phyloP scores from a whole-genome alignment of 2,888 invertebrate species.

The Ophion obscuratus region DNA sequence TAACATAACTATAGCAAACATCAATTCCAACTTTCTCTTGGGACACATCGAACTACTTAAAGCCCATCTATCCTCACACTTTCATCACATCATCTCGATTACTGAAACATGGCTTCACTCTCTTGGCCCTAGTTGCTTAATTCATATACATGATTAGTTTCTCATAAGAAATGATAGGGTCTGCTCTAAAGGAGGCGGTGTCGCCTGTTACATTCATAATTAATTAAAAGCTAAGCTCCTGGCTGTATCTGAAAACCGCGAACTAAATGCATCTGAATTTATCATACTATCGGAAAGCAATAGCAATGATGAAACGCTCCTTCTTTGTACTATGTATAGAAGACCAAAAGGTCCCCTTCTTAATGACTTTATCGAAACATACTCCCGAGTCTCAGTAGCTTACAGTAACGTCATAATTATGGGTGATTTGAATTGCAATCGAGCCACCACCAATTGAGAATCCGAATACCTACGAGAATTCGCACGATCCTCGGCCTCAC shows the following conservation, averaged over 20 bases:
- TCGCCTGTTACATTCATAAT: conserved; percentile 43
- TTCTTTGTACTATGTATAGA: conserved; percentile 19
- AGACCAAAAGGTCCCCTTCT: conserved; percentile 28
- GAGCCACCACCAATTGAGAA: not conserved
- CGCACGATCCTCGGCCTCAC: not conserved
- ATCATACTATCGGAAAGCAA: conserved; percentile 3
- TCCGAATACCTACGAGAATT: not conserved
- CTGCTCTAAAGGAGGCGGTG: conserved; percentile 30
- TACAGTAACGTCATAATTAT: conserved; percentile 29
- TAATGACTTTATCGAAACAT: not conserved
- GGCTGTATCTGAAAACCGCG: not conserved
- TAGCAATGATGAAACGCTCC: not conserved
- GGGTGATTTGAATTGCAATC: conserved; percentile 37
- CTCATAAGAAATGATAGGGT: conserved; percentile 39
- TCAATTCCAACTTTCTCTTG: not conserved
- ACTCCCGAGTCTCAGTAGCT: not conserved
- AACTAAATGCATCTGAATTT: conserved; percentile 38
- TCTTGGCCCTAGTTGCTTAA: not conserved
- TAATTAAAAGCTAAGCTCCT: conserved; percentile 35
- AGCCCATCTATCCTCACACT: not conserved
- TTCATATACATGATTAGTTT: conserved; percentile 13
- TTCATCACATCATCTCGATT: conserved; percentile 24
- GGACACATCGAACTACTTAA: not conserved
- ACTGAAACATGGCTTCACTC: conserved; percentile 30
- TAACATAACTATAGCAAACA: too few species aligned